phyloP scores from a whole-genome alignment of 2,888 invertebrate genomes.

The Yponomeuta cagnagella region DNA sequence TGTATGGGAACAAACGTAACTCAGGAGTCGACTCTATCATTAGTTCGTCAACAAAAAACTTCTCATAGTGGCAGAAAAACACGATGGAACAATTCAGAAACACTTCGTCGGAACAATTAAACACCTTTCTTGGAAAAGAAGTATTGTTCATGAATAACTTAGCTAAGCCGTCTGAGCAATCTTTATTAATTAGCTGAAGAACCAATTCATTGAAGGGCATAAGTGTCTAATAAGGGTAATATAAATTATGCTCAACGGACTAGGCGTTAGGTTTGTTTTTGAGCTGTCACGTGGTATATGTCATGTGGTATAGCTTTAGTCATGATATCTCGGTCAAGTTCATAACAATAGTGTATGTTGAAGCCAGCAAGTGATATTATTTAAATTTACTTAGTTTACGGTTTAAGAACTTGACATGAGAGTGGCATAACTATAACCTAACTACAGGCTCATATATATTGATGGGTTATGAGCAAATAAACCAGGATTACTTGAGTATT shows the following conservation, averaged over 20 bases:
- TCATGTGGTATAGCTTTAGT: not conserved
- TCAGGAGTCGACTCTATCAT: not conserved
- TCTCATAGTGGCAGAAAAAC: slow-evolving; percentile 6
- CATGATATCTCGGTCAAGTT: too few species aligned
- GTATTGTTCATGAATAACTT: slow-evolving; percentile 27
- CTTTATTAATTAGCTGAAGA: slow-evolving; percentile 12
- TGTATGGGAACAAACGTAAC: not conserved
- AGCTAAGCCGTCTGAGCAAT: slow-evolving; percentile 19
- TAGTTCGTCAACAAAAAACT: slow-evolving; percentile 1
- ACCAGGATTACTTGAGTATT: too few species aligned
- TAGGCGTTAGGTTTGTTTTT: slow-evolving; percentile 4
- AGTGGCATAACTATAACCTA: not conserved
- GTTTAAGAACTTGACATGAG: not conserved
- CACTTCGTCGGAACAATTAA: slow-evolving; percentile 23
- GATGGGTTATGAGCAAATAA: too few species aligned
- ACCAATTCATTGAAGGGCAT: slow-evolving; percentile 1
- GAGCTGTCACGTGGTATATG: not conserved
- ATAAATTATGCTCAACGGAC: not conserved
- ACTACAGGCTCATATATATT: too few species aligned
- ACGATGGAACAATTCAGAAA: slow-evolving; percentile 12
- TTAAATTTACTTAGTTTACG: not conserved
- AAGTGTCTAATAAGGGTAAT: slow-evolving; percentile 7
- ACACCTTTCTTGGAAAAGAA: slow-evolving; percentile 27
- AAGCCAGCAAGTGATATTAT: not conserved
- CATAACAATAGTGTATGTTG: not conserved